A percentile compares a stretch with the other conserved stretches of the same genome.
Evolutionary conservation across 2,888 invertebrate species (phyloP).

Genomic region (Lepas anatifera): DNA sequence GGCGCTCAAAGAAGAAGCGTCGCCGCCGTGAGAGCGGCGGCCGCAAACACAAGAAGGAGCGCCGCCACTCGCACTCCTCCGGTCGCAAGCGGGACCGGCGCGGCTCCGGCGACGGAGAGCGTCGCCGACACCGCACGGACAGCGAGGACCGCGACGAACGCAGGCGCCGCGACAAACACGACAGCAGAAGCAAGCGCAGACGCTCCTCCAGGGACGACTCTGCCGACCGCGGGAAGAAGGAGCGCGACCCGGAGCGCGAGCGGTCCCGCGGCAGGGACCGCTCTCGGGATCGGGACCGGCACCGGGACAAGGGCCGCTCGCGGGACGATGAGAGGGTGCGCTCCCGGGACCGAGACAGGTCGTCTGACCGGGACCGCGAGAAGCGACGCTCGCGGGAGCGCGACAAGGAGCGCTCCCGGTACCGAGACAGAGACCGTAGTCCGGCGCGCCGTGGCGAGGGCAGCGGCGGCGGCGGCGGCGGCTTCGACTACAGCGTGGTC

Average conservation of each 20-base stretch:
- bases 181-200: not conserved
- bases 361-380: not conserved
- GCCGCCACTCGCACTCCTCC: not conserved
- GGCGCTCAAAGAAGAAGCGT: not conserved
- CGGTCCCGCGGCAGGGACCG: not conserved
- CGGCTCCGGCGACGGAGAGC: not conserved
- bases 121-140: not conserved
- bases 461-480: not conserved
- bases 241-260: not conserved
- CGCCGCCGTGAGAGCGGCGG: not conserved
- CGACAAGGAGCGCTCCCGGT: not conserved
- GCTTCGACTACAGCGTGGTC: not conserved
- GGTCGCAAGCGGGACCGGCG: not conserved
- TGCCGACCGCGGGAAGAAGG: not conserved
- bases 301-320: not conserved
- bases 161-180: not conserved
- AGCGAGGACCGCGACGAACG: not conserved
- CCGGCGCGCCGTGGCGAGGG: not conserved
- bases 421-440: not conserved
- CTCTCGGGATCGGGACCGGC: not conserved
- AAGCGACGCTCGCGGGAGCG: not conserved
- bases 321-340: not conserved
- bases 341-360: not conserved
- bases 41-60: not conserved
- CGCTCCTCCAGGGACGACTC: not conserved